Base-by-base conservation (phyloP, 37 sponge, comb jelly and placozoan species). In the Halichondria panicea region DNA sequence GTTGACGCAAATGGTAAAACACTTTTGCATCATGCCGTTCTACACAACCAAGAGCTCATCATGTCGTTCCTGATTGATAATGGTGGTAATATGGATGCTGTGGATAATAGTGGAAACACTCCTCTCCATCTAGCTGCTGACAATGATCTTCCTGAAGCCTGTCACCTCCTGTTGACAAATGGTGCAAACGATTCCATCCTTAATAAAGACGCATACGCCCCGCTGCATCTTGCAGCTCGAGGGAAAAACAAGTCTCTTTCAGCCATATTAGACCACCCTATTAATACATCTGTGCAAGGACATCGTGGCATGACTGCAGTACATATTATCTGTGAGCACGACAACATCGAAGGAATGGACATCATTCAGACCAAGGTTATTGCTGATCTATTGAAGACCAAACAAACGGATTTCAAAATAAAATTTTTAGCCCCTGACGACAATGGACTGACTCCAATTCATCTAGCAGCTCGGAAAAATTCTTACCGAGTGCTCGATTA, bases 381-480 rank as follows among this genome's bases (percentile, higher is more conserved):
- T 0, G 21, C 22, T 0, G 3, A 42, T n/a, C 21, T 39, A 22
- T 38, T 8, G 0, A 30, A 43, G 0, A 48, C 70, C 13, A 69
- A 85, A 15, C 15, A 63, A 13, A 11, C 48, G 25, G 56, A 50
- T 30, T 93, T 85, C 71, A 78, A 87, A 5, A 25, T 93, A 4
- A 89, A 90, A 77, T n/a, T n/a, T n/a, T n/a, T n/a, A n/a, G 82
- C 87, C 24, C 13, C 38, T 43, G 94, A 93, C 74, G 90, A 71
- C 1, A 90, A 93, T 40, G 79, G 70, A 1, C 57, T 85, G 52
- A 81, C 91, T 35, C 86, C 91, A 0, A 70, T 85, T 25, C 86
- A 90, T 55, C 68, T 76, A 44, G 86, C 86, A n/a, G 91, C 91
- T 13, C 74, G 91, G 30, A 52, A 53, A 31, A 90, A 90, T 6